Evolutionary conservation across 2,888 invertebrate species (phyloP).

Genomic region (Phortica okadai): DNA sequence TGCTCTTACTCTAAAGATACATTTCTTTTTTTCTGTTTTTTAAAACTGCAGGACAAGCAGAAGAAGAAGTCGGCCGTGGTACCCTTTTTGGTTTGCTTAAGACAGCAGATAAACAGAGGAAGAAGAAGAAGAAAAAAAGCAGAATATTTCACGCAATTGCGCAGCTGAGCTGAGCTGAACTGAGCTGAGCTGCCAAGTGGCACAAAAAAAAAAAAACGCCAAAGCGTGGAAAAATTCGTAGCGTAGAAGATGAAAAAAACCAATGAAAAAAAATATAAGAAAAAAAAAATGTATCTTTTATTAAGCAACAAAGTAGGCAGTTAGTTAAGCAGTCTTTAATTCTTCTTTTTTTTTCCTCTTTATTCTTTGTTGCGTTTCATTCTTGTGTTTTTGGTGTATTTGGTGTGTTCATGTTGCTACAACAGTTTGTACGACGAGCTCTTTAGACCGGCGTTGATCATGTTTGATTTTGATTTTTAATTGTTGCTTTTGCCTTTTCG

Average conservation of each 20-base stretch:
- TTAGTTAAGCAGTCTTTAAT: slow-evolving; percentile 1
- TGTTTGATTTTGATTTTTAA: slow-evolving; percentile 76
- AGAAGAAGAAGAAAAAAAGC: background rate
- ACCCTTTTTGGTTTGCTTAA: background rate
- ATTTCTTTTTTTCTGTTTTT: slow-evolving; percentile 3
- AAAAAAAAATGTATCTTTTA: background rate
- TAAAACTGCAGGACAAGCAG: background rate
- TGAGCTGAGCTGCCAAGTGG: background rate
- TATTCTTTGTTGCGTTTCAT: slow-evolving; percentile 29
- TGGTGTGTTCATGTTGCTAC: slow-evolving; percentile 68
- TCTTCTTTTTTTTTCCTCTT: slow-evolving; percentile 32
- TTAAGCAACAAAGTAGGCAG: background rate
- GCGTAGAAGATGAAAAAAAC: background rate
- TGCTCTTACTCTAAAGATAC: slow-evolving; percentile 10
- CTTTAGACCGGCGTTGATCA: slow-evolving; percentile 74
- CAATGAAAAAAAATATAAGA: background rate
- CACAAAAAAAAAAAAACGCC: background rate
- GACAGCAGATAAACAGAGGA: background rate
- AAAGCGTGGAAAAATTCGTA: background rate
- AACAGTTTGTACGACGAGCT: slow-evolving; percentile 57
- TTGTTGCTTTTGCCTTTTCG: slow-evolving; percentile 66
- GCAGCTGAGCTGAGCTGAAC: slow-evolving; percentile 20
- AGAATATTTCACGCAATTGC: slow-evolving; percentile 48
- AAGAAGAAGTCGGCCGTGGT: background rate
- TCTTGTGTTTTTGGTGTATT: slow-evolving; percentile 28